These are phyloP conservation scores for Pilophorus perplexus DNA, from an alignment of 2,888 invertebrate species.

Conservation along the genomic window DNA sequence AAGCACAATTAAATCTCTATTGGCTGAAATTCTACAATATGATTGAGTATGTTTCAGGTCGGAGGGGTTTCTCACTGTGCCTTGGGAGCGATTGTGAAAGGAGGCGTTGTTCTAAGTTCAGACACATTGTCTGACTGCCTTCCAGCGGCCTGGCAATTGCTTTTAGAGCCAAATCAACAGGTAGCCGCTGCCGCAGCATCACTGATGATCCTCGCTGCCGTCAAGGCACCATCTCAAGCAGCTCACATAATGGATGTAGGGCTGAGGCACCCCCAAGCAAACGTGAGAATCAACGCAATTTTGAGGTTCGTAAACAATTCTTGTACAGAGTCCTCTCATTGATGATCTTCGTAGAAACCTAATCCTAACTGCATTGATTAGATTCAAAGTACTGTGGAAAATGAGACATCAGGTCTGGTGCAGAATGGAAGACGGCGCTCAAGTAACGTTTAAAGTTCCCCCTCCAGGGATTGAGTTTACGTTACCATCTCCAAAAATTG, in stretches of 20 bases:
- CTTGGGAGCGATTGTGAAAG: slow-evolving; percentile 80
- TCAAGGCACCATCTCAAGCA: slow-evolving; percentile 85
- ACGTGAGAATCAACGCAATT: slow-evolving; percentile 77
- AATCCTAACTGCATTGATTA: no score
- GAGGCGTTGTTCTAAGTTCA: slow-evolving; percentile 82
- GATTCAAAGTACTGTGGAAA: slow-evolving; percentile 94
- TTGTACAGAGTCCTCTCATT: background rate
- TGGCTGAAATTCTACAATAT: no score
- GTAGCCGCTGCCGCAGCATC: slow-evolving; percentile 82
- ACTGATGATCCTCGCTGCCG: slow-evolving; percentile 88
- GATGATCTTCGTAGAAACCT: background rate
- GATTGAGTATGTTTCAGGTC: slow-evolving; percentile 65
- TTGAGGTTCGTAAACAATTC: slow-evolving; percentile 61
- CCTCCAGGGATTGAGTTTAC: slow-evolving; percentile 99
- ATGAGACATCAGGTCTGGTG: slow-evolving; percentile 98
- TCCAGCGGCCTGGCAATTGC: slow-evolving; percentile 91
- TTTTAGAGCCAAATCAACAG: slow-evolving; percentile 88
- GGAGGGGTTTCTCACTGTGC: slow-evolving; percentile 88
- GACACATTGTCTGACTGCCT: slow-evolving; percentile 84
- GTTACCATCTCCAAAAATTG: slow-evolving; percentile 96
- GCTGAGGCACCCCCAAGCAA: slow-evolving; percentile 78
- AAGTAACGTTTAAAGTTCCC: slow-evolving; percentile 93
- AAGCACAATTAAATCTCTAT: no score
- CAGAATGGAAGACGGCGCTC: slow-evolving; percentile 97
- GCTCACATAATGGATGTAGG: slow-evolving; percentile 86